These are phyloP conservation scores for Eulithis testata DNA, from an alignment of 2,888 invertebrate genomes.

Conservation along the genomic window DNA sequence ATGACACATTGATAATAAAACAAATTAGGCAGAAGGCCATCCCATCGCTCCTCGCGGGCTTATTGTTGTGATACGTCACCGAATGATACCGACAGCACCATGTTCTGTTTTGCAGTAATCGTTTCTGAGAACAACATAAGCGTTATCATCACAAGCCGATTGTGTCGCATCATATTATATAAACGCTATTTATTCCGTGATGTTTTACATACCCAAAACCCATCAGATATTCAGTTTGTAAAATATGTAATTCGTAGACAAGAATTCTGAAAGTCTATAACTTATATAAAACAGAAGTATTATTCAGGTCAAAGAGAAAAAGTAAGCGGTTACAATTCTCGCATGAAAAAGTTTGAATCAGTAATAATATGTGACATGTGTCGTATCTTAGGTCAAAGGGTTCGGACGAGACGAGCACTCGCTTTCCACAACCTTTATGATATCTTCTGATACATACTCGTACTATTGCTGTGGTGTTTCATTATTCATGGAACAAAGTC, in stretches of 20 bases:
- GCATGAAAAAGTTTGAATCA: conserved; percentile 19
- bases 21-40: conserved; percentile 1
- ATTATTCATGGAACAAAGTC: conserved; percentile 28
- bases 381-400: conserved; percentile 28
- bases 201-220: neutral
- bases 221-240: neutral
- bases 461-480: conserved; percentile 4
- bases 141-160: neutral
- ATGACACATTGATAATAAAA: conserved; percentile 4
- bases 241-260: conserved; percentile 2
- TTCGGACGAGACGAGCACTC: conserved; percentile 3
- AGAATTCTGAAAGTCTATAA: conserved; percentile 3
- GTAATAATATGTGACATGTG: conserved; percentile 22
- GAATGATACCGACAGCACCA: conserved; percentile 28
- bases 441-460: conserved; percentile 20
- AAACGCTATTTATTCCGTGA: neutral
- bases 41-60: conserved; percentile 9
- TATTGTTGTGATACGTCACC: conserved; percentile 21
- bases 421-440: conserved; percentile 23
- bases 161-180: no score
- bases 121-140: no score
- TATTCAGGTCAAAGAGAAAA: conserved; percentile 13
- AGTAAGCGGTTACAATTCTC: conserved; percentile 24
- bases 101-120: conserved; percentile 26
- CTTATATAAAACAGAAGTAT: conserved; percentile 15